Evolutionary conservation across 2,797 vertebrate species (phyloP).

Genomic region (Pangasius sanitwongsei): DNA sequence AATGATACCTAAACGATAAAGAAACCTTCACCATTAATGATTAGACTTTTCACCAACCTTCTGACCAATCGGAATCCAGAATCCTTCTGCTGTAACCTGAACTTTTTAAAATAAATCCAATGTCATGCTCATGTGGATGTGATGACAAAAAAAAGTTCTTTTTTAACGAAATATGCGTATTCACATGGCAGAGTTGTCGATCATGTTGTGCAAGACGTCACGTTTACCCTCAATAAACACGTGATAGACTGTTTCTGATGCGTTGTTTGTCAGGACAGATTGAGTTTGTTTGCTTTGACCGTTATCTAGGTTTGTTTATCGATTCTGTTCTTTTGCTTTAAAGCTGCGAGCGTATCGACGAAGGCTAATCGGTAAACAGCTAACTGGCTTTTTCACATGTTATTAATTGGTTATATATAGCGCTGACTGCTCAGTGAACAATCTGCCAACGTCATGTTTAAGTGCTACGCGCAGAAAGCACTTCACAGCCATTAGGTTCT

Average conservation of each 20-base stretch:
- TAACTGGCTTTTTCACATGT: background rate
- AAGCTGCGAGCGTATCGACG: background rate
- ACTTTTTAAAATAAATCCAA: background rate
- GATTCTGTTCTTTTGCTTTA: background rate
- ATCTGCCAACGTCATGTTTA: slow-evolving; percentile 19
- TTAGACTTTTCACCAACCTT: background rate
- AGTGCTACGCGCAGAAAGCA: slow-evolving; percentile 45
- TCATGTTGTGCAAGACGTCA: background rate
- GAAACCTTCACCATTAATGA: background rate
- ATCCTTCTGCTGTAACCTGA: background rate
- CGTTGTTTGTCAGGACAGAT: background rate
- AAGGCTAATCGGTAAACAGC: background rate
- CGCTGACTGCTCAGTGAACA: background rate
- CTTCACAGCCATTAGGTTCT: slow-evolving; percentile 54
- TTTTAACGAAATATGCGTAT: too few relatives aligned
- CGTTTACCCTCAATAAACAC: background rate
- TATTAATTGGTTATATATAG: slow-evolving; percentile 16
- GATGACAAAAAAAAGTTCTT: background rate
- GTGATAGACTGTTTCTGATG: background rate
- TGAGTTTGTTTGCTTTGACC: background rate
- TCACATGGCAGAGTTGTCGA: background rate
- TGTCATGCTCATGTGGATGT: background rate
- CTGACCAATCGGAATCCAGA: background rate
- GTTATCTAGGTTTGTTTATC: background rate
- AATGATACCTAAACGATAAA: background rate